phyloP scores from a whole-genome alignment of 2,113 vertebrate genomes.

The Damaliscus lunatus region DNA sequence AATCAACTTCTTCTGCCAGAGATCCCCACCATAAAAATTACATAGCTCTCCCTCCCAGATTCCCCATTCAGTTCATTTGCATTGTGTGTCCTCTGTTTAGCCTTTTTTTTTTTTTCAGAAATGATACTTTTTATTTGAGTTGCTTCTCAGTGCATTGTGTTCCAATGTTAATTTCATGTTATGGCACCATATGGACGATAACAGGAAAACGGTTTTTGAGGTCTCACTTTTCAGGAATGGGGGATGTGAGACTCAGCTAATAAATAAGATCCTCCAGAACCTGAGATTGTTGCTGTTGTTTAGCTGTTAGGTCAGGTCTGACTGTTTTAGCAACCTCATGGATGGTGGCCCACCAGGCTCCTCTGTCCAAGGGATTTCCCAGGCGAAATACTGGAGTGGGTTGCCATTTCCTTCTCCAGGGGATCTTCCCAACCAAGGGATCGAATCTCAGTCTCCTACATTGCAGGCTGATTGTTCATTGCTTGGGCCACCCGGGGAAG shows the following conservation, averaged over 20 bases:
- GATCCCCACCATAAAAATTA: background rate
- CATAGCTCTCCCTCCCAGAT: background rate
- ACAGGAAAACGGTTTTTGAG: background rate
- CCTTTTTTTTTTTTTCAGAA: background rate
- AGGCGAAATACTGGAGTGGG: background rate
- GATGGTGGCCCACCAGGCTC: background rate
- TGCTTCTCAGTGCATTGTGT: background rate
- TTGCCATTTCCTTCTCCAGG: background rate
- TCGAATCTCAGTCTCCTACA: background rate
- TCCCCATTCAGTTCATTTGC: background rate
- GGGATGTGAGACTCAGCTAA: background rate
- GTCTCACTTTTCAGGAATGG: background rate
- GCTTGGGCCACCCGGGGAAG: background rate
- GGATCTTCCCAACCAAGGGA: background rate
- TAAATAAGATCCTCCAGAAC: background rate
- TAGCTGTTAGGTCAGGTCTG: background rate
- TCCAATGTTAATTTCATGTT: background rate
- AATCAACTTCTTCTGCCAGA: background rate
- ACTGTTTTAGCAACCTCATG: background rate
- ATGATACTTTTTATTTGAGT: background rate
- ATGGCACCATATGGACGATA: background rate
- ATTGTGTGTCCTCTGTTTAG: no score
- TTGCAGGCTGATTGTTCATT: background rate
- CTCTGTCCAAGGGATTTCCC: background rate
- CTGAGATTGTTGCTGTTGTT: background rate